Conservation (phyloP, 2,888 invertebrate genomes). For the Congeria kusceri region DNA sequence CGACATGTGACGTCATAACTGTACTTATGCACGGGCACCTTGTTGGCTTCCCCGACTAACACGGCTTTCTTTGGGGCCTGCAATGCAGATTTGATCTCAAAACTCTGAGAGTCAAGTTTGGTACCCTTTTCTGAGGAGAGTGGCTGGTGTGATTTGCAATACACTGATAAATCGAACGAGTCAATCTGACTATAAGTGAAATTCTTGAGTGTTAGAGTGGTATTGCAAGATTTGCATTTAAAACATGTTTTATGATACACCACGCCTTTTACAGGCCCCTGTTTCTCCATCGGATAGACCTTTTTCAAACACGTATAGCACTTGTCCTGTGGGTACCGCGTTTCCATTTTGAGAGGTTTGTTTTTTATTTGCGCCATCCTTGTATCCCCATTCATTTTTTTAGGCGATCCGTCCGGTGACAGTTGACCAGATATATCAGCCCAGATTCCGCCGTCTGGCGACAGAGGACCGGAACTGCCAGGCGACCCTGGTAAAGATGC, state of each 20-base stretch:
- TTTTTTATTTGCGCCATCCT: conserved; percentile 47
- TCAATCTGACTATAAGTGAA: conserved; percentile 75
- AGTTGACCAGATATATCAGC: conserved; percentile 52
- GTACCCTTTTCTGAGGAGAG: conserved; percentile 60
- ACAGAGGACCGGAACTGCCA: conserved; percentile 48
- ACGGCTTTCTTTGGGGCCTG: conserved; percentile 66
- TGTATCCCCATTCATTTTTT: conserved; percentile 41
- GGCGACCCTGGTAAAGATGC: conserved; percentile 68
- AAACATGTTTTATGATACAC: conserved; percentile 78
- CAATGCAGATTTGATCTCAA: conserved; percentile 72
- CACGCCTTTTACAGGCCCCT: conserved; percentile 74
- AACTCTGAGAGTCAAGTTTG: conserved; percentile 67
- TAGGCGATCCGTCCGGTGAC: conserved; percentile 40
- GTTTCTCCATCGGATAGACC: conserved; percentile 77
- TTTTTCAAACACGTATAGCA: conserved; percentile 74
- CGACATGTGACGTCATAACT: conserved; percentile 59
- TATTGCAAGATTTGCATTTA: conserved; percentile 71
- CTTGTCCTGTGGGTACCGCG: conserved; percentile 68
- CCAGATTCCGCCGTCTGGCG: conserved; percentile 51
- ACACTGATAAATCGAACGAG: conserved; percentile 71
- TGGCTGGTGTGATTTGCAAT: conserved; percentile 75
- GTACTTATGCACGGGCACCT: conserved; percentile 65
- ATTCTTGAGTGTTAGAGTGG: conserved; percentile 71
- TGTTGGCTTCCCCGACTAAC: conserved; percentile 74
- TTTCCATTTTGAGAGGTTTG: conserved; percentile 64